Evolutionary conservation across 2,888 invertebrate species (phyloP).

Genomic region (Parasteatoda lunata): DNA sequence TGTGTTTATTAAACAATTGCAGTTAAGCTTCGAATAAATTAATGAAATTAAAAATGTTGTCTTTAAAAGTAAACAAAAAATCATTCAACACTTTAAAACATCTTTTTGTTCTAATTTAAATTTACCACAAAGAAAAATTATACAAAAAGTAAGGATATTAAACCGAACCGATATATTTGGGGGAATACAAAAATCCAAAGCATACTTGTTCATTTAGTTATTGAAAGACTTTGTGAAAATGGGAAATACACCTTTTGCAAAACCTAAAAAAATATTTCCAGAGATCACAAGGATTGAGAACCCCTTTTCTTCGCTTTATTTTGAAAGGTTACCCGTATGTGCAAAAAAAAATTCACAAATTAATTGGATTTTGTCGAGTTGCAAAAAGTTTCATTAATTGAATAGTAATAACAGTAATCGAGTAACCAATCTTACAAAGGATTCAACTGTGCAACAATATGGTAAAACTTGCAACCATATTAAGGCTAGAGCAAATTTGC

Average conservation of each 20-base stretch:
- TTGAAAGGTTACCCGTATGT: not conserved
- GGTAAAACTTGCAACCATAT: too few relatives aligned
- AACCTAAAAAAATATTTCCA: slow-evolving; percentile 39
- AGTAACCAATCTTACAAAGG: too few relatives aligned
- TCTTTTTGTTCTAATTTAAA: not conserved
- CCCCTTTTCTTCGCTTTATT: not conserved
- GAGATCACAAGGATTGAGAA: slow-evolving; percentile 33
- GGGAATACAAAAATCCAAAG: not conserved
- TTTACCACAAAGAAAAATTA: not conserved
- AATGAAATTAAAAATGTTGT: too few relatives aligned
- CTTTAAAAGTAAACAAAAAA: not conserved
- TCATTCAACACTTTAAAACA: not conserved
- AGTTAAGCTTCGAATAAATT: too few relatives aligned
- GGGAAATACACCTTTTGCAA: slow-evolving; percentile 17
- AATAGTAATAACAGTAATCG: too few relatives aligned
- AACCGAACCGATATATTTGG: not conserved
- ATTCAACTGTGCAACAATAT: too few relatives aligned
- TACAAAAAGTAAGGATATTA: not conserved
- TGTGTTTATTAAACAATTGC: too few relatives aligned
- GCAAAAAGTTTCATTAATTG: not conserved
- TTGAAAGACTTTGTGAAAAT: slow-evolving; percentile 8
- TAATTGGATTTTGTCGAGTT: slow-evolving; percentile 38
- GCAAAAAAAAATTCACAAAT: slow-evolving; percentile 7
- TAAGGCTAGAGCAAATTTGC: too few relatives aligned
- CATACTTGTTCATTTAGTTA: slow-evolving; percentile 10